Evolutionary conservation across 1,140 invertebrate genomes (phyloP), one percentile per base, ranked within the genome.

Genomic region (Trichonephila inaurata): DNA sequence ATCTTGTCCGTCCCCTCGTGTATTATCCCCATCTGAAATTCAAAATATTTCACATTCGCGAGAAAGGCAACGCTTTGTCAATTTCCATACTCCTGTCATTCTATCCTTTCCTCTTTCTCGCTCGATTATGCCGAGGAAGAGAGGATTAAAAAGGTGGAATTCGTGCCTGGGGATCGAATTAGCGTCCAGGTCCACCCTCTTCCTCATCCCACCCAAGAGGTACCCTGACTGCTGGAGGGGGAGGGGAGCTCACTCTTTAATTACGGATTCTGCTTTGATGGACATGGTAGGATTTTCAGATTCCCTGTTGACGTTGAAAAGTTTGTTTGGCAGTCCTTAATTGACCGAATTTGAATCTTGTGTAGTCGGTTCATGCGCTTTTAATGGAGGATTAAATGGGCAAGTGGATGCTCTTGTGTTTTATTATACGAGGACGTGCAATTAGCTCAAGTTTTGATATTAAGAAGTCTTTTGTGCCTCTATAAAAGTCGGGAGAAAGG

Each of bases 61-160:
- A 24, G 72, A 77, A 77, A 77, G 14, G 72, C 16, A 40, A 16
- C 72, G 28, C 72, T 77, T 40, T 33, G 72, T 40, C 72, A 12
- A 77, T 77, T 77, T 77, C 72, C 72, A 77, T 77, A 77, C 33
- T 77, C 28, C 28, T 33, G 72, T 77, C 33, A 77, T 77, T 77
- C 72, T 51, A 51, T 51, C 51, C 51, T 51, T 51, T 51, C 51
- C 51, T 51, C 51, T 51, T 51, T 51, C 51, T 51, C 72, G 18
- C 72, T 77, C 28, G 28, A 77, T 77, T 77, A 77, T 77, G 72
- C 33, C 18, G 19, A 40, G 28, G 72, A 40, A 77, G 18, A 16
- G 72, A 16, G 72, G 33, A 77, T 77, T 77, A 77, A 77, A 77
- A 77, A 77, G 72, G 19, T 77, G 72, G 33, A 33, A 77, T 77